phyloP scores from a whole-genome alignment of 2,113 vertebrate species.

The Cyanoderma ruficeps region DNA sequence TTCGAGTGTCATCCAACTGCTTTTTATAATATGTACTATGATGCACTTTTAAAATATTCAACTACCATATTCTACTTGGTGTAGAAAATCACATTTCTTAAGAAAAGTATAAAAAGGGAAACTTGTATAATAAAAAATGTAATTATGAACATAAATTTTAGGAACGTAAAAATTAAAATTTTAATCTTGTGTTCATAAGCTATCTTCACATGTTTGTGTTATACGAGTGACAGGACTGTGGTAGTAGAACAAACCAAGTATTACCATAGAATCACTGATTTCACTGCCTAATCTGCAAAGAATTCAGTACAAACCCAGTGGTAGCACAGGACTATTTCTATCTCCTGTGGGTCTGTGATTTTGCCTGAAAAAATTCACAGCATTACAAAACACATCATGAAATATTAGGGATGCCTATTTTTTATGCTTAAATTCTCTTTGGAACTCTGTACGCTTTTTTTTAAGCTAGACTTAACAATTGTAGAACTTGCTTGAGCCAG shows the following conservation, averaged over 20 bases:
- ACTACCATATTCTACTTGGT: neutral
- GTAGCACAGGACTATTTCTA: neutral
- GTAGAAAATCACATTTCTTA: neutral
- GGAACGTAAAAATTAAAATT: neutral
- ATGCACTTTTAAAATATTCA: neutral
- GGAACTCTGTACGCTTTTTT: neutral
- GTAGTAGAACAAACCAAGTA: neutral
- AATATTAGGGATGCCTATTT: neutral
- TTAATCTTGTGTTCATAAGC: neutral
- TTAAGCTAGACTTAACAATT: neutral
- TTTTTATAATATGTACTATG: neutral
- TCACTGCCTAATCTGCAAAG: neutral
- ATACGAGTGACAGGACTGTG: neutral
- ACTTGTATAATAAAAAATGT: neutral
- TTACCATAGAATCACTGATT: neutral
- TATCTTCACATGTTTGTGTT: neutral
- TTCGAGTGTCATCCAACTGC: neutral
- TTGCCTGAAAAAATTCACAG: neutral
- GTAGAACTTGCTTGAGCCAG: neutral
- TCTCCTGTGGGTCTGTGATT: neutral
- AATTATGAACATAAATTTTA: neutral
- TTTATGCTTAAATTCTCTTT: neutral
- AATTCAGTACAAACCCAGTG: neutral
- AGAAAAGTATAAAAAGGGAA: neutral
- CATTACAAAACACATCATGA: neutral